Evolutionary conservation across 2,888 invertebrate genomes (phyloP).

Genomic region (Plemyria rubiginata): DNA sequence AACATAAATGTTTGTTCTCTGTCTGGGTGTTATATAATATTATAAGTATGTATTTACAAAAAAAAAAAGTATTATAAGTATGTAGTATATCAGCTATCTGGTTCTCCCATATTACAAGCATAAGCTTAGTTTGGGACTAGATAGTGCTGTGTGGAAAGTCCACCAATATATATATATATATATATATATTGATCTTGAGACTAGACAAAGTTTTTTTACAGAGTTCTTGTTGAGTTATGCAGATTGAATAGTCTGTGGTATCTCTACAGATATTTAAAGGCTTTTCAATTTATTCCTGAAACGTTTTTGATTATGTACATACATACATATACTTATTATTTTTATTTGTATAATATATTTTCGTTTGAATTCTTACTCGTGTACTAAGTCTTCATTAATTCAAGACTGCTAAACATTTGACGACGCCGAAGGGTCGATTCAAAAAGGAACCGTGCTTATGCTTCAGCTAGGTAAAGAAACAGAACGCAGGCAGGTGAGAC

Average conservation of each 20-base stretch:
- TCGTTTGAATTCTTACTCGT: neutral
- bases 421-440: conserved; percentile 41
- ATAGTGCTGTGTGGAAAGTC: no score
- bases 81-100: no score
- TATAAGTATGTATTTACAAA: no score
- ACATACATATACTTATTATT: neutral
- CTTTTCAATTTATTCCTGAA: neutral
- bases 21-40: no score
- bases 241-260: neutral
- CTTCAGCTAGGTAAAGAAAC: conserved; percentile 46
- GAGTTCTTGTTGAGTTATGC: neutral
- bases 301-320: no score
- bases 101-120: no score
- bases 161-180: no score
- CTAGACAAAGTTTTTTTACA: no score
- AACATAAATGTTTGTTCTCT: no score
- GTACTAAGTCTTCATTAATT: conserved; percentile 28
- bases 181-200: no score
- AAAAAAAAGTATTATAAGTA: no score
- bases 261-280: neutral
- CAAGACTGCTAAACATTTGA: conserved; percentile 38
- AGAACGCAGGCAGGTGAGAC: conserved; percentile 68
- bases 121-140: no score
- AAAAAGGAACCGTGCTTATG: conserved; percentile 33
- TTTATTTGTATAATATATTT: neutral